Evolutionary conservation across 2,888 invertebrate genomes (phyloP), one percentile per base, ranked within the genome.

Genomic region (Strigamia maritima): DNA sequence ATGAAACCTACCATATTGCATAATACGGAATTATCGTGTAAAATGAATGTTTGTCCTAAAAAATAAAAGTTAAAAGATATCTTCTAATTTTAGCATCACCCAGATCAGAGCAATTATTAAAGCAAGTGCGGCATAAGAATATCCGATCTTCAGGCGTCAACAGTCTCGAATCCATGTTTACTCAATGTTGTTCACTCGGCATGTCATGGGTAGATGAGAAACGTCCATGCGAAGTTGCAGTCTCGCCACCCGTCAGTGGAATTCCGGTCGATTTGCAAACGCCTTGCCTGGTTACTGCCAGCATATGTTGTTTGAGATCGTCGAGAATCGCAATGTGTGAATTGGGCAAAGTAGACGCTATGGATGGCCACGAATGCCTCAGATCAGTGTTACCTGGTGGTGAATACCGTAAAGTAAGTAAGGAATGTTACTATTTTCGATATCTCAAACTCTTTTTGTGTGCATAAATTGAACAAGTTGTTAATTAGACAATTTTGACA

Each of bases 231-330:
- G 75, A 65, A 24, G 60, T 26, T 26, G 22, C 49, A 60, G 70
- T 70, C 26, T 16, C 79, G 60, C 44, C 40, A 40, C 70, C 65
- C 6, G 75, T 80, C 24, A 60, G 76, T 0, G 89, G 88, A 19
- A 87, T 91, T 76, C 85, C 89, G 0, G 85, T 87, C 7, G 87
- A 89, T 54, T 90, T 90, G 83, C 90, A 91, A 82, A 87, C 88
- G 2, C 84, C 89, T 0, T 92, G 92, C 82, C 84, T 90, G 60
- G 89, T 90, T n/a, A 88, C 90, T 0, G 88, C 90, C 28, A 89
- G 89, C 79, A 89, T 91, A 40, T 92, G 92, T 83, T 92, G 92
- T 84, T 87, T 89, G 31, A 87, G 87, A 19, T 87, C 88, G 81
- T 84, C 88, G 78, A 87, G 89, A 87, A 75, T 28, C 22, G 75